These are phyloP conservation scores for Tachycineta bicolor DNA, from an alignment of 2,113 vertebrate genomes.

Conservation along the genomic window DNA sequence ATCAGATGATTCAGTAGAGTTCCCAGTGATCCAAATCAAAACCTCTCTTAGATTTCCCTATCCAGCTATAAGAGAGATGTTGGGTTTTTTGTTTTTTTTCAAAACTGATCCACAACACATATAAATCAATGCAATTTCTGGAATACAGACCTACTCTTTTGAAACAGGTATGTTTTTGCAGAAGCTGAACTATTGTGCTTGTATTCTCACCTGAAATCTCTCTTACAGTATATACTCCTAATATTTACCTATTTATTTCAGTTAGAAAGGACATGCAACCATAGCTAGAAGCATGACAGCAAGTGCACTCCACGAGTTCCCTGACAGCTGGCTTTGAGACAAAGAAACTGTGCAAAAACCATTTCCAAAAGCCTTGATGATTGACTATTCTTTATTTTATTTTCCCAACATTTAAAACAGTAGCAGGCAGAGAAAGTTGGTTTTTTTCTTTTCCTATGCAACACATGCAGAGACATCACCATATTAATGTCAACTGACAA, in stretches of 20 bases:
- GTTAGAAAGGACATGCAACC: not conserved
- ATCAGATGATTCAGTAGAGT: not conserved
- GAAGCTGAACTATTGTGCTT: not conserved
- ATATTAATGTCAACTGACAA: not conserved
- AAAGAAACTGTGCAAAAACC: not conserved
- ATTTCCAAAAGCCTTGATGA: not conserved
- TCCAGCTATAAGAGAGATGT: not conserved
- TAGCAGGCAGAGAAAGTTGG: not conserved
- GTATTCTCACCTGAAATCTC: not conserved
- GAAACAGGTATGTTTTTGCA: not conserved
- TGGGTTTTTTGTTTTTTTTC: not conserved
- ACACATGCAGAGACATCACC: not conserved
- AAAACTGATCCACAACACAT: not conserved
- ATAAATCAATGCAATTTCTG: not conserved
- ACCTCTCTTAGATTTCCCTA: not conserved
- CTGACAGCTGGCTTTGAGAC: not conserved
- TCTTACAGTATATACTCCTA: not conserved
- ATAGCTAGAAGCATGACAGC: not conserved
- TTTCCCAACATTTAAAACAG: not conserved
- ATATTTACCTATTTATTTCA: not conserved
- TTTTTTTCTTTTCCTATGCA: not conserved
- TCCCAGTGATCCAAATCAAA: not conserved
- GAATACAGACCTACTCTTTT: not conserved
- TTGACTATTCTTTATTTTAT: not conserved
- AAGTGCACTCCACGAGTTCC: not conserved